Percentiles rank a stretch among this genome's conserved stretches.
Conservation (phyloP, 1,140 invertebrate genomes). For the Drosophila hydei region DNA sequence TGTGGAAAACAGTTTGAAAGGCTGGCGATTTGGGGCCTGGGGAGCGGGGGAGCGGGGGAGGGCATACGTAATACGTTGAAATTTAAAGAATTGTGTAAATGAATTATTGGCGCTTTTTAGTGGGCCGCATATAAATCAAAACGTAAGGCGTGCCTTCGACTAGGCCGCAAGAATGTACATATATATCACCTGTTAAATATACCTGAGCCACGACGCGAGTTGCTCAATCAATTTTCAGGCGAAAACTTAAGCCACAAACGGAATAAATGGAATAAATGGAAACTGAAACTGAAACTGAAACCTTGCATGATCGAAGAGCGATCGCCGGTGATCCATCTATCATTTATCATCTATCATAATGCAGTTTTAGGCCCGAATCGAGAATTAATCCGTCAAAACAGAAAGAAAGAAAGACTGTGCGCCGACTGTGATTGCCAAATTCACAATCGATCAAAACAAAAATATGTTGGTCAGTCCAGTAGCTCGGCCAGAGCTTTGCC, state of each 20-base stretch:
- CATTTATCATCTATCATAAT: slow-evolving; percentile 72
- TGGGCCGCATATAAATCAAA: slow-evolving; percentile 31
- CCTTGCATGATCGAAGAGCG: slow-evolving; percentile 61
- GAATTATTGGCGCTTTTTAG: slow-evolving; percentile 59
- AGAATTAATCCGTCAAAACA: slow-evolving; percentile 77
- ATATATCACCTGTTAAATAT: slow-evolving; percentile 49
- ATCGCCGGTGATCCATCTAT: slow-evolving; percentile 67
- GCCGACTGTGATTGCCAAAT: slow-evolving; percentile 61
- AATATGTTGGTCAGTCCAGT: slow-evolving; percentile 48
- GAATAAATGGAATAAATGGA: slow-evolving; percentile 14
- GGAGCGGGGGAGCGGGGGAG: neutral
- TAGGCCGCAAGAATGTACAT: slow-evolving; percentile 8
- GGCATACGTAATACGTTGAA: slow-evolving; percentile 10
- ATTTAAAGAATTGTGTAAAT: slow-evolving; percentile 30
- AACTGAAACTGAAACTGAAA: slow-evolving; percentile 15
- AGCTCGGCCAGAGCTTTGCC: slow-evolving; percentile 6
- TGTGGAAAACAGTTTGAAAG: slow-evolving; percentile 25
- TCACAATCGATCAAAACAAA: slow-evolving; percentile 71
- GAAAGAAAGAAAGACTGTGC: neutral
- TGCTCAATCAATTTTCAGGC: slow-evolving; percentile 74
- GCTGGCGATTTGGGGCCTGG: neutral
- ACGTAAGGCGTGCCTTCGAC: neutral
- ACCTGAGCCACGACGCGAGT: slow-evolving; percentile 54
- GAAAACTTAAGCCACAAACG: slow-evolving; percentile 67
- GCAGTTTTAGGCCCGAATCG: slow-evolving; percentile 71